Conservation (phyloP, 2,888 invertebrate species). For the Pachliopta kotzebuea region DNA sequence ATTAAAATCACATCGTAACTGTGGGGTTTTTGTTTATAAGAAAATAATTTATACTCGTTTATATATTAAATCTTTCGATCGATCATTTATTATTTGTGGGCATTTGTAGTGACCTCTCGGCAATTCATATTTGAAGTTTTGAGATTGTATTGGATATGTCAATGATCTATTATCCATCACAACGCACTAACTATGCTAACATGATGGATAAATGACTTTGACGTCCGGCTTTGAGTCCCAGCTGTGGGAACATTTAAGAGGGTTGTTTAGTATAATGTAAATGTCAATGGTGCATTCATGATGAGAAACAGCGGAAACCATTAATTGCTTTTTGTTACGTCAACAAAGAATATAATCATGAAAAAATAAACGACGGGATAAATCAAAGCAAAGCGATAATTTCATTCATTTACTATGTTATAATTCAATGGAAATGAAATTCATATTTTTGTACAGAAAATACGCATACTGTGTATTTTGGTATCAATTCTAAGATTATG, state of each 20-base stretch:
- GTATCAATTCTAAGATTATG: too few relatives aligned
- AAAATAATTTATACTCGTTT: conserved; percentile 19
- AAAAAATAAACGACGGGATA: not conserved
- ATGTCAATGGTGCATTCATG: not conserved
- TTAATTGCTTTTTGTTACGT: not conserved
- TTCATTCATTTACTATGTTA: not conserved
- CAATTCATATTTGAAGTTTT: not conserved
- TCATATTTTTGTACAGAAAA: conserved; percentile 6
- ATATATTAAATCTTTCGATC: conserved; percentile 16
- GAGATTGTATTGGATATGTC: not conserved
- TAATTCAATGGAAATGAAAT: not conserved
- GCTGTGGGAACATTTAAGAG: too few relatives aligned
- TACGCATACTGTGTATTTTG: too few relatives aligned
- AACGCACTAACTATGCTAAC: too few relatives aligned
- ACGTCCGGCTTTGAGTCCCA: too few relatives aligned
- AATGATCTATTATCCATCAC: too few relatives aligned
- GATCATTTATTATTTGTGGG: conserved; percentile 7
- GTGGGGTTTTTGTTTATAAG: conserved; percentile 15
- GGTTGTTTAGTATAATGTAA: not conserved
- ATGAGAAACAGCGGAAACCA: not conserved
- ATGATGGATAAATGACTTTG: too few relatives aligned
- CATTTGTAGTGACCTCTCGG: not conserved
- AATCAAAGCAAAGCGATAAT: not conserved
- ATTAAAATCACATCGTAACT: conserved; percentile 31
- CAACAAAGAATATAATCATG: not conserved